Base-by-base conservation (phyloP, 2,797 vertebrate genomes). In the Microctenopoma steveboyesi region DNA sequence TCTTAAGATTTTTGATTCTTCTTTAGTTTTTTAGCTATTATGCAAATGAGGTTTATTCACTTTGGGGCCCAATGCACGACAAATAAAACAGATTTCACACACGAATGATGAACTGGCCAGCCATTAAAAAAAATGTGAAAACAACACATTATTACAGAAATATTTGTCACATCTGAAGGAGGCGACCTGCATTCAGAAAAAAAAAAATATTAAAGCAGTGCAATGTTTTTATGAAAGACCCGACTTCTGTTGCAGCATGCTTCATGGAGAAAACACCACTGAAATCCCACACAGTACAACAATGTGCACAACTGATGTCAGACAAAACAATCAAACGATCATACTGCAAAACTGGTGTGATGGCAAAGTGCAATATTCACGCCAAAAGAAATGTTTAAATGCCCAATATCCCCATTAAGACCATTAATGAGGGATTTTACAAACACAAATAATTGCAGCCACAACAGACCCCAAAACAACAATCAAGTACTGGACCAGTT, bases 231-330 rank as follows among this genome's bases (percentile, higher is more conserved):
- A 62, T 83, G 78, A 80, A 79, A 70, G 67, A 79, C 78, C 75
- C 59, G 73, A 76, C 73, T 74, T 78, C 64, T 45, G 54, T 60
- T 53, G 60, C 30, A 54, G 83, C 92, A 93, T 93, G 92, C 91
- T 65, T 86, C 79, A 87, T 82, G 86, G 56, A 81, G 60, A 75
- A 53, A 50, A 65, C 39, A 61, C 22, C 69, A 86, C 63, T 59
- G 71, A 76, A 63, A 82, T 76, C 73, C 48, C 72, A 87, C 78
- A 90, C 43, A 73, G 54, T 42, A 76, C 72, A 50, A 86, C 78
- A 63, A 73, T 37, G 51, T 52, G 48, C 69, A 80, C 70, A 83
- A 64, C 77, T 47, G 53, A 85, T 64, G 64, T 42, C 53, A 70
- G 22, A 83, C 61, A 82, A 28, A 66, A 81, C 59, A 55, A 64